Base-by-base conservation (phyloP, 2,797 vertebrate species). In the Emys orbicularis region DNA sequence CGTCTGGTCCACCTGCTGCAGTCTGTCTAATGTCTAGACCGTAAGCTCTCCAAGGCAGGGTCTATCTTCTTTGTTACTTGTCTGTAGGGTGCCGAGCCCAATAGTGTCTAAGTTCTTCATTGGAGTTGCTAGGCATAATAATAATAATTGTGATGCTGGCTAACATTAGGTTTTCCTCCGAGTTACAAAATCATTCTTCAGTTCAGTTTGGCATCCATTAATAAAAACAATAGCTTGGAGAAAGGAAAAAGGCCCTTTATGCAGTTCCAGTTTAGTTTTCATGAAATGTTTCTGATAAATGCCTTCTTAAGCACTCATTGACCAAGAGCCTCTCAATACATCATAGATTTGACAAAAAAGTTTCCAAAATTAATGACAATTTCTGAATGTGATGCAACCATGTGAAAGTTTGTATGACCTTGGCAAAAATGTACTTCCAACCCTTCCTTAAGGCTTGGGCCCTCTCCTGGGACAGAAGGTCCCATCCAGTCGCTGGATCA, bases 321-420 rank as follows among this genome's bases (percentile, higher is more conserved):
- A 44, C 44, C 44, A 7, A 44, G 44, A 44, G 44, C 44, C 44
- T 44, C 44, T 44, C 44, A 44, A 44, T 44, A 44, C 44, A 44
- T 74, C 27, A 11, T 83, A 47, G 18, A 7, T 83, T 88, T 6
- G 4, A 44, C 31, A 16, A 83, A 54, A 57, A 0, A 3, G 81
- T 84, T 37, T 82, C 77, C 52, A 19, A 4, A 79, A 50, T n/a
- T 13, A 76, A 7, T 16, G 89, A 49, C 13, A 52, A 1, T 44
- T 77, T 2, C 0, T 83, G 76, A 0, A 0, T 19, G 6, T 23
- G 31, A 12, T 21, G 79, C 79, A 44, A 23, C 41, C 3, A 2
- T 34, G 29, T 37, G 19, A 56, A 57, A 27, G 29, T 34, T 82
- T 21, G 37, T 47, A n/a, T 37, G 34, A n/a, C 49, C 6, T 29